These are phyloP conservation scores for Siniperca chuatsi DNA, from an alignment of 2,113 vertebrate genomes.

Conservation along the genomic window DNA sequence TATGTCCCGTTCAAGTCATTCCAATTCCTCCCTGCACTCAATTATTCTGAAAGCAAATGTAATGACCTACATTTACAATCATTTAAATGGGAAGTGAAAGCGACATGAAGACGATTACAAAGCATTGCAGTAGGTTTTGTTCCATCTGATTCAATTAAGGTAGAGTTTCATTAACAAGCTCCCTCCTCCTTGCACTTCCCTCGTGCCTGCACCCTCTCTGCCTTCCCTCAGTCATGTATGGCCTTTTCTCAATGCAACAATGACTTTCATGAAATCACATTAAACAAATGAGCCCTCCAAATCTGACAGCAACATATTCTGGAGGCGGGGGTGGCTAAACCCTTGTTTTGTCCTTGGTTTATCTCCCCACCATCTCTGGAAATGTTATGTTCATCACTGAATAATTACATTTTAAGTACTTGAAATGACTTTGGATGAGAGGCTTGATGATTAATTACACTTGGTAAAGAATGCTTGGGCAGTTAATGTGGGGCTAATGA, in stretches of 20 bases:
- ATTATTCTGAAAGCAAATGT: conserved; percentile 59
- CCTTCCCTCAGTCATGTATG: conserved; percentile 57
- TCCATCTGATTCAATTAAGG: conserved; percentile 80
- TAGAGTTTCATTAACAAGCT: conserved; percentile 72
- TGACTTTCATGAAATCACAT: conserved; percentile 73
- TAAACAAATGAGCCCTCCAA: conserved; percentile 75
- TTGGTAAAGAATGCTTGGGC: conserved; percentile 56
- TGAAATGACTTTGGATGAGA: conserved; percentile 74
- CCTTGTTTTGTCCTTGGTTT: conserved; percentile 60
- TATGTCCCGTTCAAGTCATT: conserved; percentile 35
- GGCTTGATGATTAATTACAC: conserved; percentile 80
- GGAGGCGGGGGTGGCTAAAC: conserved; percentile 51
- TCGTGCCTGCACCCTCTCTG: conserved; percentile 28
- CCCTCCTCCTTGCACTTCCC: conserved; percentile 33
- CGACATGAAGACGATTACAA: conserved; percentile 77
- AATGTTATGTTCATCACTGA: conserved; percentile 77
- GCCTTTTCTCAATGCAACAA: conserved; percentile 55
- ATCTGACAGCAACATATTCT: conserved; percentile 66
- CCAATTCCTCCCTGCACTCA: conserved; percentile 30
- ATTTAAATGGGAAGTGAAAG: conserved; percentile 73
- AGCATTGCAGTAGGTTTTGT: conserved; percentile 69
- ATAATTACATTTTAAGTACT: conserved; percentile 84
- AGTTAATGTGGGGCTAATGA: conserved; percentile 76
- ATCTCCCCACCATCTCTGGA: conserved; percentile 62
- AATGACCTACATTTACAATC: conserved; percentile 72